Base-by-base conservation (phyloP, 2,888 invertebrate genomes). In the Pilophorus perplexus region DNA sequence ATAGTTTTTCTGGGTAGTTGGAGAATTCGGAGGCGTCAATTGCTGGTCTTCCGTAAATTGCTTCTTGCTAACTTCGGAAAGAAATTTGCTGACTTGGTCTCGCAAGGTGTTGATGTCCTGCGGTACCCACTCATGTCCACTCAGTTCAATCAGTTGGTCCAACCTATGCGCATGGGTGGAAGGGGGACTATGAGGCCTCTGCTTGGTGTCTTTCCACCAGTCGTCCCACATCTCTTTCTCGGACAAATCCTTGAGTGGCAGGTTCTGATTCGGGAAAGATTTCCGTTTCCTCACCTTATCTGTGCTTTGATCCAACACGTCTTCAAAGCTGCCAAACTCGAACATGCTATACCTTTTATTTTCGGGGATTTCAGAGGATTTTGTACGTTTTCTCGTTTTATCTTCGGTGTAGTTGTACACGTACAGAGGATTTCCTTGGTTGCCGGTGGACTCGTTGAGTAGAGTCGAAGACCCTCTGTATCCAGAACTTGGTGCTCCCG, bases 391-490 rank as follows among this genome's bases (percentile, higher is more conserved):
- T 37, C 66, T 42, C 18, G 46, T 62, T 52, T 70, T 71, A 27
- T 70, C 67, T 23, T 86, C 87, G 74, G 90, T 90, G 74, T 90
- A 91, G 37, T 86, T 86, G 77, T 91, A 91, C 1, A 90, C 87
- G 77, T 89, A 90, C 70, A 90, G 79, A 1, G 88, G 88, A 76
- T 87, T 86, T 20, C 48, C 42, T 84, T 85, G 72, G 85, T 85
- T 71, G 16, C 86, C 84, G 14, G 83, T 82, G 22, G 89, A 89
- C 72, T 89, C 89, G 4, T 88, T 84, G 6, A 89, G 78, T 78
- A 90, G 85, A 1, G 90, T 90, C 0, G 91, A 91, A 0, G 91
- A 91, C 37, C 92, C 91, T 70, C 92, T 82, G 74, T 90, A 92
- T 1, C 92, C 92, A 12, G 90, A 90, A 52, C 90, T 90, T 5